phyloP scores from a whole-genome alignment of 2,113 vertebrate species.

The Apaloderma vittatum region DNA sequence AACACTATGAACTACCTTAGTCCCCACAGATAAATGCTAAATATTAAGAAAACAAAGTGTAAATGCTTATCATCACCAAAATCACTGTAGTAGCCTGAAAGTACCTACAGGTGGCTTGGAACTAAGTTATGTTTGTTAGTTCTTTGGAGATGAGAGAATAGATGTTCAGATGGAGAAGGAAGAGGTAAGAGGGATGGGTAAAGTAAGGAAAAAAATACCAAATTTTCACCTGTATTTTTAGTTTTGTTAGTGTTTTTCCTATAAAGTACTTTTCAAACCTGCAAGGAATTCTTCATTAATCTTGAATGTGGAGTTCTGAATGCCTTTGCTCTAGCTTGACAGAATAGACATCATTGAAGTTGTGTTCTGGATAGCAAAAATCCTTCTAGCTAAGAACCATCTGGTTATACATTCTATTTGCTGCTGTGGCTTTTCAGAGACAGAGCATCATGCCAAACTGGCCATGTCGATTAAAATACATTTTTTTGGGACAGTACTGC shows the following conservation, averaged over 20 bases:
- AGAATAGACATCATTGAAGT: slow-evolving; percentile 46
- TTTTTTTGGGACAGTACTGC: not conserved
- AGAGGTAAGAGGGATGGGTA: not conserved
- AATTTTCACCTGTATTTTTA: slow-evolving; percentile 42
- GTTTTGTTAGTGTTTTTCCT: slow-evolving; percentile 4
- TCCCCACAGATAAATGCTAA: not conserved
- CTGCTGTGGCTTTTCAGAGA: slow-evolving; percentile 62
- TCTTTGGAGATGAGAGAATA: not conserved
- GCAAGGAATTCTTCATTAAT: slow-evolving; percentile 63
- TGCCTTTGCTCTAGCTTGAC: slow-evolving; percentile 70
- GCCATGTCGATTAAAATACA: slow-evolving; percentile 38
- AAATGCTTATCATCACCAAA: not conserved
- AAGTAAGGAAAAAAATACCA: not conserved
- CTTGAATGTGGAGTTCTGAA: slow-evolving; percentile 32
- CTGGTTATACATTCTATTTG: slow-evolving; percentile 65
- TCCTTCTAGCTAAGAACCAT: slow-evolving; percentile 64
- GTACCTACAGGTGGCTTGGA: not conserved
- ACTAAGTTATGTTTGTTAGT: not conserved
- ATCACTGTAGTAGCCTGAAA: not conserved
- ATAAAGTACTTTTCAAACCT: slow-evolving; percentile 39
- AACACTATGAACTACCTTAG: not conserved
- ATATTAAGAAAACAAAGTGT: not conserved
- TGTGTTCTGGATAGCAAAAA: slow-evolving; percentile 38
- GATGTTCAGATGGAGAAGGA: not conserved
- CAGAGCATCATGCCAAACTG: slow-evolving; percentile 45